A percentile compares a stretch with the other conserved stretches of the same genome.
These are phyloP conservation scores for Eulemur coronatus DNA, from an alignment of 2,797 vertebrate genomes.

Conservation along the genomic window DNA sequence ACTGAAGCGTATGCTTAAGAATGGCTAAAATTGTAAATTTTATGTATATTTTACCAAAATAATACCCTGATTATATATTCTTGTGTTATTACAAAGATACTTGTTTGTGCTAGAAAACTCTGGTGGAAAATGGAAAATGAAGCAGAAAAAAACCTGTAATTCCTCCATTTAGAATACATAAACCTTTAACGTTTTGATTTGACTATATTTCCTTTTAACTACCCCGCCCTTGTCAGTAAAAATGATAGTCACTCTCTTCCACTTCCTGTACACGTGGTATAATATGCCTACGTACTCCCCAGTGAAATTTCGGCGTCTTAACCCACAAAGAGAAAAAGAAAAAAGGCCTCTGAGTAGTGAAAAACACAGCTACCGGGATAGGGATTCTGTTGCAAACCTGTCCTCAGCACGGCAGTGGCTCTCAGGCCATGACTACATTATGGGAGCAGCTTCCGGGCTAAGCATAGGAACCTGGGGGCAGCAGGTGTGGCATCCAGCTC, in stretches of 20 bases:
- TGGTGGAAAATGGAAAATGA: neutral
- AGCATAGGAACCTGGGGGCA: neutral
- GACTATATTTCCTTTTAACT: slow-evolving; percentile 12
- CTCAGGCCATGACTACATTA: neutral
- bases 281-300: neutral
- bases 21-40: neutral
- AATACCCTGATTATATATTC: neutral
- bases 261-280: slow-evolving; percentile 27
- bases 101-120: slow-evolving; percentile 21
- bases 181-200: slow-evolving; percentile 6
- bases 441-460: neutral
- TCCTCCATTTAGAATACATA: neutral
- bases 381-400: neutral
- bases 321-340: neutral
- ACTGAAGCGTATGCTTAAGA: neutral
- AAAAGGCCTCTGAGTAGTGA: neutral
- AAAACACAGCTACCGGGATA: neutral
- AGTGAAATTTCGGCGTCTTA: neutral
- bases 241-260: slow-evolving; percentile 19
- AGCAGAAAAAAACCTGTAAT: neutral
- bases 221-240: neutral
- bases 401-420: neutral
- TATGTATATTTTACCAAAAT: neutral
- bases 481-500: neutral
- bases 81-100: neutral